Conservation (phyloP, 2,113 vertebrate species). For the Urocitellus parryii region DNA sequence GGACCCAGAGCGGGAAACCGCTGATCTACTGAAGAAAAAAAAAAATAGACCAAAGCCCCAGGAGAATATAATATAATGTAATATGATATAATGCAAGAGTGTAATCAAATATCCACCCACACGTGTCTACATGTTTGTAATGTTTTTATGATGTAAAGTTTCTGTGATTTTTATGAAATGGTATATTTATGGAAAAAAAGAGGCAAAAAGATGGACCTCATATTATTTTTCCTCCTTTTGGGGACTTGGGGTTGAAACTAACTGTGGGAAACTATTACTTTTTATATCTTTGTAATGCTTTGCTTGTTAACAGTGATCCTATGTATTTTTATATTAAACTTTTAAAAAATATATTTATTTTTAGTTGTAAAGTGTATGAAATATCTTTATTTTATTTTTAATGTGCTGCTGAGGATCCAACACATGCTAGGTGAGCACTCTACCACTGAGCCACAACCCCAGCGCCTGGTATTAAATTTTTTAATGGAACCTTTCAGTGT, state of each 20-base stretch:
- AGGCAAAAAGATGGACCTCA: not conserved
- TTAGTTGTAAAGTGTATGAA: too few relatives aligned
- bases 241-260: not conserved
- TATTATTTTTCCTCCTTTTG: not conserved
- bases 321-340: not conserved
- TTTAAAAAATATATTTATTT: too few relatives aligned
- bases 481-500: not conserved
- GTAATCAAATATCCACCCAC: not conserved
- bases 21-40: not conserved
- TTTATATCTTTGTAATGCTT: not conserved
- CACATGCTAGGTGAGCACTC: too few relatives aligned
- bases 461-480: not conserved
- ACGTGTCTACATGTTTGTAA: not conserved
- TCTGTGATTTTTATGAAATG: slow-evolving; percentile 3
- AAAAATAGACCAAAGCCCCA: not conserved
- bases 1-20: not conserved
- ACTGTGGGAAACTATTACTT: not conserved
- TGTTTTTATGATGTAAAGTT: not conserved
- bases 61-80: not conserved
- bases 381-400: too few relatives aligned
- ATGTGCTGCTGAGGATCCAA: too few relatives aligned
- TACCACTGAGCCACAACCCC: too few relatives aligned
- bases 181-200: slow-evolving; percentile 52
- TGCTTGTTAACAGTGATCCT: not conserved
- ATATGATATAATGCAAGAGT: not conserved